Evolutionary conservation across 2,113 vertebrate genomes (phyloP), one percentile per base, ranked within the genome.

Genomic region (Heptranchias perlo): DNA sequence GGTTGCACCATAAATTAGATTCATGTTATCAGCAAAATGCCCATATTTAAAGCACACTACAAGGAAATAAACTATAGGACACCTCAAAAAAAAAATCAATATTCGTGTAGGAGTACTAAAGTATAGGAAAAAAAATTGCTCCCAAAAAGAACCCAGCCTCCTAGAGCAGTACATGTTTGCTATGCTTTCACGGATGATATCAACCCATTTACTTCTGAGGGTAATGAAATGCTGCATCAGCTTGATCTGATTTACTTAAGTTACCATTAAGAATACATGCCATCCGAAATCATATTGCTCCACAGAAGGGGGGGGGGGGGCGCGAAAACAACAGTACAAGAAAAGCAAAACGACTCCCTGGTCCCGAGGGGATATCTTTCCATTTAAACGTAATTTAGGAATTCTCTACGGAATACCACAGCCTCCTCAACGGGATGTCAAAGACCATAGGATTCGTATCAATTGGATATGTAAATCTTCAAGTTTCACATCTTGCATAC

Each of bases 321-420:
- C 44, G 23, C 25, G 39, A 65, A 52, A 95, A 95, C n/a, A 31
- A 6, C 28, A 52, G 25, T 25, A 67, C 11, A 95, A 95, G 49
- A 31, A 35, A 94, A 47, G 11, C 39, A 23, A 10, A 93, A 69
- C 47, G 65, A 95, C 8, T 31, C 62, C 62, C 64, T 31, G 39
- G n/a, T 49, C 39, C 65, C 1, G 7, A 69, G 94, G 62, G 94
- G 65, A 95, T 94, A 94, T 49, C 25, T 49, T 95, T 52, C 94
- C 64, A 69, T 16, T 35, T 25, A 95, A 95, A 95, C 18, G 28
- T 69, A 67, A 95, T 69, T 28, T 25, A 52, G 44, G 10, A 47
- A 73, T 95, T 95, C 94, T 73, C 94, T 31, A 73, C 47, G 64
- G 94, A 95, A 49, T 95, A 49, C 11, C 64, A n/a, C n/a, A 31